Evolutionary conservation across 2,888 invertebrate genomes (phyloP), one percentile per base, ranked within the genome.

Genomic region (Acanthosoma haemorrhoidale): DNA sequence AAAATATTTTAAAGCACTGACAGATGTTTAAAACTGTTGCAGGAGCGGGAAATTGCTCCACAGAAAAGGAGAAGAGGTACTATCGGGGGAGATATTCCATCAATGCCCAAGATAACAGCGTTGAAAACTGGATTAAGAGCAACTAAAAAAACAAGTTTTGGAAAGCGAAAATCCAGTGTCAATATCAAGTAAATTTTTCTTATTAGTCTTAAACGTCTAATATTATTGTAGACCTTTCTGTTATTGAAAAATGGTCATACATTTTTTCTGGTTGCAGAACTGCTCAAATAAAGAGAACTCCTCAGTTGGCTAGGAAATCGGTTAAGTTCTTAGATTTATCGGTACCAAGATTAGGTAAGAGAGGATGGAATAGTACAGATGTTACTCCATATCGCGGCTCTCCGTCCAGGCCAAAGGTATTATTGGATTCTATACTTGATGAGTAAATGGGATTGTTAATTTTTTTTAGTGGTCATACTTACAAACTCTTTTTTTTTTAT

Each of bases 91-190:
- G 36, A 38, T 61, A 5, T 36, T 32, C 16, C 34, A 36, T 16
- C 61, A 36, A 11, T 16, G 11, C 32, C 32, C 16, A 51, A 51
- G 51, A 36, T 61, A 21, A n/a, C 36, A 34, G 61, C 61, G 16
- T 18, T 61, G 21, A 61, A 61, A 61, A 61, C 13, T 61, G 61
- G 61, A 61, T 32, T 61, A 21, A 38, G 36, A 36, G 61, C 34
- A 4, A 36, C 38, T n/a, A 11, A 1, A 1, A 61, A 38, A 8
- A n/a, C 1, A 21, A 36, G 18, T 3, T 21, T 21, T 4, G 21
- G 8, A 16, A 61, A 21, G 4, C 25, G 51, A 8, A 61, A 61
- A 61, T 38, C 61, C 4, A 21, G 13, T 36, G 21, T 36, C 11
- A 13, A 13, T 13, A 3, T 18, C 18, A 18, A n/a, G 9, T 18